phyloP scores from a whole-genome alignment of 2,797 vertebrate species.

The Melanogrammus aeglefinus region DNA sequence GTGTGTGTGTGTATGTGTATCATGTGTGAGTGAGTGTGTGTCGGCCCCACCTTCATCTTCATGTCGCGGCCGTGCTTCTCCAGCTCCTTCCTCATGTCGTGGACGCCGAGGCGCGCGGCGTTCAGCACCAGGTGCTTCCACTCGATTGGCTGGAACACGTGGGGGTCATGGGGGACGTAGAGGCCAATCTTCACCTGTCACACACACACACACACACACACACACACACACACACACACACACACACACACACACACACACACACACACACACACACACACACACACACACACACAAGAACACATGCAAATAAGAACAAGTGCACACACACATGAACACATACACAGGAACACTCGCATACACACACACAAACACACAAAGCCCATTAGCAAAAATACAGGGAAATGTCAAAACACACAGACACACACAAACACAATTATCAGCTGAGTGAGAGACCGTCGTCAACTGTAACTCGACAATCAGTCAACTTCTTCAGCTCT shows the following conservation, averaged over 20 bases:
- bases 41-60: constrained; percentile 88
- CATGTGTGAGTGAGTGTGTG: not conserved
- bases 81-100: constrained; percentile 90
- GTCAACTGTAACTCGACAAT: not conserved
- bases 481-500: not conserved
- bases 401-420: not conserved
- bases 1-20: not conserved
- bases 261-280: constrained; percentile 5
- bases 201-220: not conserved
- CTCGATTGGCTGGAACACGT: constrained; percentile 94
- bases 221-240: not conserved
- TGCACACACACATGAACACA: not conserved
- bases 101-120: constrained; percentile 78
- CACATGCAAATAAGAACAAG: no score
- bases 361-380: not conserved
- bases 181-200: constrained; percentile 87
- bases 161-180: constrained; percentile 91
- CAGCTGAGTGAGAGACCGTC: not conserved
- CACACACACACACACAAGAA: not conserved
- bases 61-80: constrained; percentile 95
- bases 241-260: not conserved
- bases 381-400: not conserved
- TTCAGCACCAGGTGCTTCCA: constrained; percentile 95
- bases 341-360: not conserved
- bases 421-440: constrained; percentile 2